Percentiles rank a stretch among this genome's conserved stretches.
phyloP scores from a whole-genome alignment of 2,888 invertebrate species.

The Nasonovia ribisnigri region DNA sequence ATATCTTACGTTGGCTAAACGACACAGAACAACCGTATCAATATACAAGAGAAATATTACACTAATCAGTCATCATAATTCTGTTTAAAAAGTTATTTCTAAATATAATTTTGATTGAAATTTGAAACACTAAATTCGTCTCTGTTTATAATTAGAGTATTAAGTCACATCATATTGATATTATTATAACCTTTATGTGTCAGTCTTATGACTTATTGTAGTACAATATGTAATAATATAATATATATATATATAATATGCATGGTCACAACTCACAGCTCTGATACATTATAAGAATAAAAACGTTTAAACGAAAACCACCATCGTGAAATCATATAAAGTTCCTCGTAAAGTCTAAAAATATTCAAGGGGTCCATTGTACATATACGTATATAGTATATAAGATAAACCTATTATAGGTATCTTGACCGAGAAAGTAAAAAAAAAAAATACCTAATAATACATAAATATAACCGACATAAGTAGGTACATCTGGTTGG shows the following conservation, averaged over 20 bases:
- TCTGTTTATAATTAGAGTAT: no score
- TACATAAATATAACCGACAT: slow-evolving; percentile 38
- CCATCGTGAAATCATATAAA: background rate
- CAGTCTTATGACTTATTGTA: background rate
- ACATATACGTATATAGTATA: background rate
- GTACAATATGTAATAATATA: background rate
- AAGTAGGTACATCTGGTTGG: slow-evolving; percentile 40
- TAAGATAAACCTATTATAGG: background rate
- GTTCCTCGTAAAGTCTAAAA: slow-evolving; percentile 17
- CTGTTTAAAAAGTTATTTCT: no score
- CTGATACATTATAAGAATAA: background rate
- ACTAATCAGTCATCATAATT: no score
- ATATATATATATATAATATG: background rate
- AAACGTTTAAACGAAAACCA: background rate
- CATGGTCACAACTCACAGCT: background rate
- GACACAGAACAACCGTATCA: no score
- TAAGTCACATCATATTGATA: background rate
- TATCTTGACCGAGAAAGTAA: background rate
- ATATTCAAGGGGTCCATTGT: background rate
- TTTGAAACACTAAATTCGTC: no score
- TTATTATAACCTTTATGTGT: background rate
- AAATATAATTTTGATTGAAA: no score
- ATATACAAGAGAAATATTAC: no score
- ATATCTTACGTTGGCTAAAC: no score
- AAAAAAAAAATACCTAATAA: background rate